Evolutionary conservation across 2,113 vertebrate species (phyloP).

Genomic region (Alces alces): DNA sequence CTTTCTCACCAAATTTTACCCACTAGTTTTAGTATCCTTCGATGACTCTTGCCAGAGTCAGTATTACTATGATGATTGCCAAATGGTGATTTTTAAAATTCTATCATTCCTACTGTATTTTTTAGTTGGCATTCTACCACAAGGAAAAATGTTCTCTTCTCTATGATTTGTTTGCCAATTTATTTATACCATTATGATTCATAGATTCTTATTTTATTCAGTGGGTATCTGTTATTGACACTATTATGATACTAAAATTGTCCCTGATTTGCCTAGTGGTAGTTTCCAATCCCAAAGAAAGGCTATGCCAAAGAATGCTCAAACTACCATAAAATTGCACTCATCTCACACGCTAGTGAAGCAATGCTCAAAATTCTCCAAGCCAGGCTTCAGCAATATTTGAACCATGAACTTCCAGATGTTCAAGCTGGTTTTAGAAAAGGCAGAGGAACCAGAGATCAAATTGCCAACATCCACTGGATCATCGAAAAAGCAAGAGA

Average conservation of each 20-base stretch:
- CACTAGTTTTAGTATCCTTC: not conserved
- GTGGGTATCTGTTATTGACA: not conserved
- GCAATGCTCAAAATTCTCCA: no score
- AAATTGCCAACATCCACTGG: no score
- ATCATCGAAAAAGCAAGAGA: no score
- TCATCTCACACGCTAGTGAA: no score
- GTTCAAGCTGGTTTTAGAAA: no score
- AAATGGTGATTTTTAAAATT: slow-evolving; percentile 1
- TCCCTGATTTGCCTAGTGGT: not conserved
- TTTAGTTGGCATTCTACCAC: not conserved
- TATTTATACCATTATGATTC: not conserved
- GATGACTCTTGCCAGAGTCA: not conserved
- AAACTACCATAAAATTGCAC: no score
- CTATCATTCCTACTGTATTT: not conserved
- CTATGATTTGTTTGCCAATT: not conserved
- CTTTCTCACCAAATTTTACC: not conserved
- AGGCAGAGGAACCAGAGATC: no score
- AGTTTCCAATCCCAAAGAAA: not conserved
- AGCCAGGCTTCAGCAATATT: no score
- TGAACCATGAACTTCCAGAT: no score
- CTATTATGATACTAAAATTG: not conserved
- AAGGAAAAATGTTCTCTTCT: not conserved
- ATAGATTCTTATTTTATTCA: not conserved
- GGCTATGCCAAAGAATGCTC: no score
- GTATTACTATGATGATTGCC: not conserved